A percentile compares a stretch with the other conserved stretches of the same genome.
phyloP scores from a whole-genome alignment of 2,113 vertebrate genomes.

The Neodon shergylaensis region DNA sequence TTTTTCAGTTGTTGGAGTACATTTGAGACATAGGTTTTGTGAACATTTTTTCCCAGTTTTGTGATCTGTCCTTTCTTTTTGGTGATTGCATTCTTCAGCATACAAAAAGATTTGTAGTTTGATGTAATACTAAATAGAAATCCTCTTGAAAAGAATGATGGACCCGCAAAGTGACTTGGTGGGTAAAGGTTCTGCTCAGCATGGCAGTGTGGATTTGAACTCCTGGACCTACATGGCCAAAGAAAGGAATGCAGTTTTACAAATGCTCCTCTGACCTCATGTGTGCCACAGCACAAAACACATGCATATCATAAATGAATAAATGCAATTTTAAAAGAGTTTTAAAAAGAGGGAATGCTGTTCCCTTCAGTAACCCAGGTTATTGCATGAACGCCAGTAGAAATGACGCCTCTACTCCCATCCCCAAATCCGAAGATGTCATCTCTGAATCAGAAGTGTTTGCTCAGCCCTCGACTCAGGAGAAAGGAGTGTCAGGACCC shows the following conservation, averaged over 20 bases:
- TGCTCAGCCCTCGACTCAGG: background rate
- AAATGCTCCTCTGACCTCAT: background rate
- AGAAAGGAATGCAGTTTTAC: background rate
- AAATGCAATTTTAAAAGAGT: background rate
- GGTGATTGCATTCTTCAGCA: background rate
- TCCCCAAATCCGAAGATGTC: background rate
- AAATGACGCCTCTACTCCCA: too few relatives aligned
- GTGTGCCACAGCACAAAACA: background rate
- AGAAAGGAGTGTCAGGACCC: too few relatives aligned
- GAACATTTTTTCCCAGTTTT: background rate
- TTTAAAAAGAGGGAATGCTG: background rate
- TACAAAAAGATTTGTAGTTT: background rate
- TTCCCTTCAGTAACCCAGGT: background rate
- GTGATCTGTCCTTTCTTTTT: background rate
- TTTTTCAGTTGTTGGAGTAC: background rate
- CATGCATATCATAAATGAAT: background rate
- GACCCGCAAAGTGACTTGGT: background rate
- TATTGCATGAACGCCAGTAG: background rate
- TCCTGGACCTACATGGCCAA: background rate
- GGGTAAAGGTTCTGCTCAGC: background rate
- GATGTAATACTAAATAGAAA: background rate
- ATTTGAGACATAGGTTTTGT: background rate
- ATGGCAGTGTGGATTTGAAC: background rate
- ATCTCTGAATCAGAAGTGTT: background rate
- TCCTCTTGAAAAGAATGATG: background rate